A percentile compares a stretch with the other conserved stretches of the same genome.
phyloP scores from a whole-genome alignment of 2,113 vertebrate species.

The Caretta caretta region DNA sequence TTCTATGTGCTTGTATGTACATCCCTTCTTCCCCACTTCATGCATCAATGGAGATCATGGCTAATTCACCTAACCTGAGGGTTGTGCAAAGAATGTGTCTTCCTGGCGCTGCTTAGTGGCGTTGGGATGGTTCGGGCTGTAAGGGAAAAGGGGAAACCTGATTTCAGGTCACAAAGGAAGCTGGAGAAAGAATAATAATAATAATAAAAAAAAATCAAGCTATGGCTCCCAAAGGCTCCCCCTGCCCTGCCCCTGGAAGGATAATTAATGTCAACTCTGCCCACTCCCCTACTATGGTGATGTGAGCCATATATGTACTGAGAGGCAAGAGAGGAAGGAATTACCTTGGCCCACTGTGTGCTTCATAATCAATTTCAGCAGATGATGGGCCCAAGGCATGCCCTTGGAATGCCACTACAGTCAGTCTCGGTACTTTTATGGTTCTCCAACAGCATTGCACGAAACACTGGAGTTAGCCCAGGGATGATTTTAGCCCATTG shows the following conservation, averaged over 20 bases:
- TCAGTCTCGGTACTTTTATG: background rate
- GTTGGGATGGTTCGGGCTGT: background rate
- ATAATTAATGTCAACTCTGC: background rate
- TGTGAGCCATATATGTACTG: background rate
- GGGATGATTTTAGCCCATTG: background rate
- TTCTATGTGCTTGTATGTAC: background rate
- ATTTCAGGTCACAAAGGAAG: background rate
- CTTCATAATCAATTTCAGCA: background rate
- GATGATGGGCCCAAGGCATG: constrained; percentile 9
- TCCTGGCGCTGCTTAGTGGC: background rate
- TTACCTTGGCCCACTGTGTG: background rate
- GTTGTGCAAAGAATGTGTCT: background rate
- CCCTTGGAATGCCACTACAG: background rate
- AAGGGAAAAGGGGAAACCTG: background rate
- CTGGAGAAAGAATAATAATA: background rate
- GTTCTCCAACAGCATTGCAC: background rate
- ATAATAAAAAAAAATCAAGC: constrained; percentile 34
- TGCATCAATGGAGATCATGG: background rate
- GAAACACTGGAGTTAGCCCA: background rate
- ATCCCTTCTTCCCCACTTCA: background rate
- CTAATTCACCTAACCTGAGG: background rate
- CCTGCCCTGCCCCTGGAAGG: background rate
- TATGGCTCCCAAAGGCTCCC: constrained; percentile 13
- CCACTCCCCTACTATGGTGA: background rate
- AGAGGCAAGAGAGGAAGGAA: background rate